Evolutionary conservation across 2,888 invertebrate species (phyloP), one percentile per base, ranked within the genome.

Genomic region (Coelinius sp.): DNA sequence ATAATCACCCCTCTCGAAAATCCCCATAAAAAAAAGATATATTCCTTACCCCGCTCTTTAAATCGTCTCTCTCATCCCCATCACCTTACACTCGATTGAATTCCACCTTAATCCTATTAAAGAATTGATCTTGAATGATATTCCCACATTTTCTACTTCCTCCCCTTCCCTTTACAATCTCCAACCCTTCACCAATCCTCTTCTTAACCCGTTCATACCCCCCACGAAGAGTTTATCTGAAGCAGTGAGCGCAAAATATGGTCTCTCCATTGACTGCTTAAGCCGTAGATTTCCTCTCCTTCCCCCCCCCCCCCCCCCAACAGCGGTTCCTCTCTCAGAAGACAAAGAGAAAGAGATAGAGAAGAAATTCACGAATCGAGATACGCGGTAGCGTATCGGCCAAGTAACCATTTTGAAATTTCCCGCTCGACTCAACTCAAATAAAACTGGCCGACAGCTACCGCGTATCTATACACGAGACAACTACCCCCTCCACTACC

Each of bases 91-190:
- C 65, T 74, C 76, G 69, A 74, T 74, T 76, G 74, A 74, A 74
- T 76, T 66, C 44, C 71, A 69, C 70, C 73, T 74, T 76, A 73
- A 74, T 76, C 76, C 73, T 69, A 76, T 76, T 76, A 73, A 73
- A 72, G 69, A 69, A 74, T 76, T 74, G 74, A 76, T 76, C 73
- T 71, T 70, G 44, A 71, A 73, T 64, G 74, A 74, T 67, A 64
- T 66, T 64, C 49, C 35, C 56, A 27, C 22, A 2, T 64, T n/a
- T 44, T 4, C 44, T 17, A 24, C 41, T 24, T 44, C 25, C 64
- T 24, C 44, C 25, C 12, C 10, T 64, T 7, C 25, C n/a, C 41
- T 64, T 24, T 24, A 44, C 24, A 12, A 44, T 64, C 25, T 62
- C 35, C 62, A 62, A 24, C 27, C 41, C 24, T 2, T 24, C 20